Conservation (phyloP, 2,113 vertebrate genomes). For the Zapus hudsonius region DNA sequence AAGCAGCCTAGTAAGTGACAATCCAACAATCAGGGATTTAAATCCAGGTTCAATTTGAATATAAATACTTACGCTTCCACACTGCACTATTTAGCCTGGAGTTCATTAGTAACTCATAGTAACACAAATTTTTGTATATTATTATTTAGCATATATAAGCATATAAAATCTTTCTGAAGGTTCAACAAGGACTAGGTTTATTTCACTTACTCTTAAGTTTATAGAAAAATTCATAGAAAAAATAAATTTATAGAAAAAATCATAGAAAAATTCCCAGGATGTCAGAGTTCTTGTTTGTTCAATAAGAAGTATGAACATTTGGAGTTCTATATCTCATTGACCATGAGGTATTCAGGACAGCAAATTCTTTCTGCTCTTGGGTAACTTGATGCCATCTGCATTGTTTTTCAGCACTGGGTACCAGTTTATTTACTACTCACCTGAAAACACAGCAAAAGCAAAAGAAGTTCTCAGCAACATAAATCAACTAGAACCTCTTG, state of each 20-base stretch:
- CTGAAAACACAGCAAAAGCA: slow-evolving; percentile 97
- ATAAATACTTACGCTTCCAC: neutral
- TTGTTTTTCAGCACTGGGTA: slow-evolving; percentile 93
- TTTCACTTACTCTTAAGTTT: slow-evolving; percentile 41
- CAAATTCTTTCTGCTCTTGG: neutral
- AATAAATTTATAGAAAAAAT: no score
- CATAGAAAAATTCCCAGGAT: neutral
- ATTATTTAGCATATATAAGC: neutral
- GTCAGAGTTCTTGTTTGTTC: slow-evolving; percentile 31
- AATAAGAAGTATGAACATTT: neutral
- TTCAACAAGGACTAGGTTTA: slow-evolving; percentile 2
- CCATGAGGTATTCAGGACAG: neutral
- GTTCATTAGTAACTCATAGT: neutral
- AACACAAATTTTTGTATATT: slow-evolving; percentile 31
- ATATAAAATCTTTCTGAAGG: neutral
- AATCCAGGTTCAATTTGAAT: neutral
- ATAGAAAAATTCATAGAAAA: slow-evolving; percentile 8
- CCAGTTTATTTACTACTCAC: slow-evolving; percentile 99
- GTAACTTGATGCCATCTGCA: slow-evolving; percentile 64
- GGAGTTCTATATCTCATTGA: neutral
- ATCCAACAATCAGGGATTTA: neutral
- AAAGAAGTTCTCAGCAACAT: slow-evolving; percentile 96
- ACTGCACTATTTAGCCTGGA: neutral
- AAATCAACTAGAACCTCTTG: slow-evolving; percentile 94
- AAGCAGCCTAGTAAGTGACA: neutral